Conservation (phyloP, 2,888 invertebrate genomes). For the Baronia brevicornis region DNA sequence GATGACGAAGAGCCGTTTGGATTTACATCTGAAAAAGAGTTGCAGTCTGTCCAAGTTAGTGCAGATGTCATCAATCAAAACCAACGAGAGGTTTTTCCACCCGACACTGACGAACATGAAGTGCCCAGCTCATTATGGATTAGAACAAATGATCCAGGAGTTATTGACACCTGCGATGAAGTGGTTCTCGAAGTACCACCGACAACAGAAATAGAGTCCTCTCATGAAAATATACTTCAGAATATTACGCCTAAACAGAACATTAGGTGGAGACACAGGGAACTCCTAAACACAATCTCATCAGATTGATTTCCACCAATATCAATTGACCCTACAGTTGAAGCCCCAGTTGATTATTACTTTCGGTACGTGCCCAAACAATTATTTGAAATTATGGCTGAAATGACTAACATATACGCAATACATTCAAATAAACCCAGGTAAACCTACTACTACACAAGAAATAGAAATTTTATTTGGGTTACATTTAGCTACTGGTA, state of each 20-base stretch:
- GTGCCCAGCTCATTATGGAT: slow-evolving; percentile 17
- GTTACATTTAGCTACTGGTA: slow-evolving; percentile 22
- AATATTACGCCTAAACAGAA: slow-evolving; percentile 20
- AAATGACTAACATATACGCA: slow-evolving; percentile 24
- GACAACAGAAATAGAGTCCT: slow-evolving; percentile 17
- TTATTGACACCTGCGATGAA: slow-evolving; percentile 14
- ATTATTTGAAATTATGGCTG: slow-evolving; percentile 22
- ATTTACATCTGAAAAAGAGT: slow-evolving; percentile 14
- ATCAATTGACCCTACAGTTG: slow-evolving; percentile 20
- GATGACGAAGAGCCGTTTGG: slow-evolving; percentile 17
- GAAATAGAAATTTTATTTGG: slow-evolving; percentile 23
- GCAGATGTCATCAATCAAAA: slow-evolving; percentile 18
- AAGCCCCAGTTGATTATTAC: slow-evolving; percentile 24
- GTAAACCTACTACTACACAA: slow-evolving; percentile 19
- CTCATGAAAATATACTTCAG: slow-evolving; percentile 17
- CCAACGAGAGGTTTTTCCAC: slow-evolving; percentile 17
- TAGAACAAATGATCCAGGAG: slow-evolving; percentile 17
- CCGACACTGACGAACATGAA: too few species aligned
- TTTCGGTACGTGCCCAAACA: slow-evolving; percentile 20
- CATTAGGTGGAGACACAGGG: slow-evolving; percentile 23
- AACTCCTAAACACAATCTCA: slow-evolving; percentile 21
- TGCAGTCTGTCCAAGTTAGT: slow-evolving; percentile 16
- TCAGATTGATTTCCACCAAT: slow-evolving; percentile 23
- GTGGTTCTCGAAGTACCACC: slow-evolving; percentile 12
- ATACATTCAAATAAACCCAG: slow-evolving; percentile 13